Conservation (phyloP, 2,888 invertebrate species). For the Nephrotoma flavescens region DNA sequence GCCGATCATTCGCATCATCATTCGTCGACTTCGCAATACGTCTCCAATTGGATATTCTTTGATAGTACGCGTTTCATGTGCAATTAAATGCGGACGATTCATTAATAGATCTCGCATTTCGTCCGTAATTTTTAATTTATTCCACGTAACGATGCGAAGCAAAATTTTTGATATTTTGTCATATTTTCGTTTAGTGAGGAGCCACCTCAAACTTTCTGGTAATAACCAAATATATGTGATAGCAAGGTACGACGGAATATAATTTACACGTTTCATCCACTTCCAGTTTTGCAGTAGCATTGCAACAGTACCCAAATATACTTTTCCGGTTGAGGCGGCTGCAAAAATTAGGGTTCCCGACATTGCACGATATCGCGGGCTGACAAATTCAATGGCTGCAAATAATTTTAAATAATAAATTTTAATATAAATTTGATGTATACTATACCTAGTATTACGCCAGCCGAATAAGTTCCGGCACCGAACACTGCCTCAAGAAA, state of each 20-base stretch:
- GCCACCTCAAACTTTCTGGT: constrained; percentile 51
- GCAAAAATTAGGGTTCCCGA: constrained; percentile 19
- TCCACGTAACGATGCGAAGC: constrained; percentile 40
- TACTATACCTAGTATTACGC: background rate
- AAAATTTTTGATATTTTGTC: constrained; percentile 42
- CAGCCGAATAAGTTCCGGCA: background rate
- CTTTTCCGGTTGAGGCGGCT: constrained; percentile 22
- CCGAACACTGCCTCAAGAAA: background rate
- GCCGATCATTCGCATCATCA: constrained; percentile 32
- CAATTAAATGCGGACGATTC: constrained; percentile 8
- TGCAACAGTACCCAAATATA: background rate
- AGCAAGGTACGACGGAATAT: background rate
- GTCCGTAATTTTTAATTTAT: constrained; percentile 26
- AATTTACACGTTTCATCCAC: background rate
- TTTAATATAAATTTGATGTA: background rate
- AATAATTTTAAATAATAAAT: background rate
- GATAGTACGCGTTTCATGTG: background rate
- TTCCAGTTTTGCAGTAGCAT: background rate
- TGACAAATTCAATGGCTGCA: background rate
- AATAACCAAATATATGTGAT: constrained; percentile 43
- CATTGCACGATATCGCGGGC: background rate
- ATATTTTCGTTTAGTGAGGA: constrained; percentile 43
- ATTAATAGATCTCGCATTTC: background rate
- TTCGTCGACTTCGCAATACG: constrained; percentile 13
- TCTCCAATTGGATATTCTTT: constrained; percentile 1